A percentile compares a stretch with the other conserved stretches of the same genome.
phyloP scores from a whole-genome alignment of 1,140 invertebrate genomes.

The Apis florea region DNA sequence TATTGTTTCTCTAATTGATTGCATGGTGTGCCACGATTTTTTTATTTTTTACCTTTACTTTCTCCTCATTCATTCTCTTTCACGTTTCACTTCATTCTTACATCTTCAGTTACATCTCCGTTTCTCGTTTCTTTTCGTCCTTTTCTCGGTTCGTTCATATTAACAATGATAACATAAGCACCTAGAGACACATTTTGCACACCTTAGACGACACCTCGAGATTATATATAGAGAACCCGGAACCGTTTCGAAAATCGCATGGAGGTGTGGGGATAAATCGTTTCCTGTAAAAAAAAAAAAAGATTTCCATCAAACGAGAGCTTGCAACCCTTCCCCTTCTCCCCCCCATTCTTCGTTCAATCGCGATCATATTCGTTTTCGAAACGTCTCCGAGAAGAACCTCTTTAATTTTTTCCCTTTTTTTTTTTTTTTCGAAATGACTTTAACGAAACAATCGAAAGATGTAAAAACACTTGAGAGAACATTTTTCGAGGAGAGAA shows the following conservation, averaged over 20 bases:
- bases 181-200: constrained; percentile 47
- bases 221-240: background rate
- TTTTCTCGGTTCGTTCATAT: background rate
- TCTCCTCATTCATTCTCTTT: background rate
- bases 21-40: constrained; percentile 61
- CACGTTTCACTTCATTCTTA: background rate
- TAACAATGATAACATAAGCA: constrained; percentile 27
- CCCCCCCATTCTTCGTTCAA: background rate
- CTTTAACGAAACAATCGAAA: background rate
- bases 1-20: constrained; percentile 33
- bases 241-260: constrained; percentile 20
- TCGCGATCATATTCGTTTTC: background rate
- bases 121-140: background rate
- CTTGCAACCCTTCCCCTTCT: background rate
- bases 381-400: background rate
- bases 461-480: background rate
- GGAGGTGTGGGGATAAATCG: constrained; percentile 43
- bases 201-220: constrained; percentile 39
- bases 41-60: background rate
- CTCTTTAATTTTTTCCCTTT: no score
- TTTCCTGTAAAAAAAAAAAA: background rate
- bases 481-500: background rate
- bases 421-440: no score
- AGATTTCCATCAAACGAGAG: constrained; percentile 2
- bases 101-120: background rate